These are phyloP conservation scores for Otus sunia DNA, from an alignment of 2,113 vertebrate species.

Conservation along the genomic window DNA sequence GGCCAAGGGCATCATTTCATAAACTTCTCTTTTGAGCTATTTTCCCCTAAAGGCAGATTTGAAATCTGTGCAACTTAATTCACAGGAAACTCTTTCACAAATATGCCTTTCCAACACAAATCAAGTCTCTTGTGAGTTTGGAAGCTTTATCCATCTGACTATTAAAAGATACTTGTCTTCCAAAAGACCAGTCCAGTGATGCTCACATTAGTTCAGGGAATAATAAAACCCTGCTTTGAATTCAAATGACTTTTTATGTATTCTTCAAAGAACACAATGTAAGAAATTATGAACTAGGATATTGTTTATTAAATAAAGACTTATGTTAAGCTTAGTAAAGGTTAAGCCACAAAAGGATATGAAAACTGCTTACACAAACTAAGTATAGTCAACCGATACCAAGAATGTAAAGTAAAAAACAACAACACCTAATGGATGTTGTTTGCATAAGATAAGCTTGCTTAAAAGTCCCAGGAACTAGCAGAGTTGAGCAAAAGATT, in stretches of 20 bases:
- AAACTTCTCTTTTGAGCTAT: neutral
- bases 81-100: neutral
- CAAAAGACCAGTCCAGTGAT: neutral
- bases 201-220: neutral
- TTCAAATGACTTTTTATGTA: neutral
- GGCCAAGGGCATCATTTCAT: neutral
- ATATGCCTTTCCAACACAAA: neutral
- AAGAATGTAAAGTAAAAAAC: too few species aligned
- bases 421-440: too few species aligned
- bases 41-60: neutral
- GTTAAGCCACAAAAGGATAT: too few species aligned
- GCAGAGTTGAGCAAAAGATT: too few species aligned
- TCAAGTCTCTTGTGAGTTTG: neutral
- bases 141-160: neutral
- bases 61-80: neutral
- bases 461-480: too few species aligned
- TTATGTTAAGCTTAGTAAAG: too few species aligned
- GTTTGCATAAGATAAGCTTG: too few species aligned
- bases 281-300: too few species aligned
- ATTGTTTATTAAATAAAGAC: too few species aligned
- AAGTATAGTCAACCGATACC: too few species aligned
- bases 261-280: neutral
- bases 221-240: neutral
- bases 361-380: too few species aligned
- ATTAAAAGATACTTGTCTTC: neutral